phyloP scores from a whole-genome alignment of 2,113 vertebrate genomes.

The Lepus americanus region DNA sequence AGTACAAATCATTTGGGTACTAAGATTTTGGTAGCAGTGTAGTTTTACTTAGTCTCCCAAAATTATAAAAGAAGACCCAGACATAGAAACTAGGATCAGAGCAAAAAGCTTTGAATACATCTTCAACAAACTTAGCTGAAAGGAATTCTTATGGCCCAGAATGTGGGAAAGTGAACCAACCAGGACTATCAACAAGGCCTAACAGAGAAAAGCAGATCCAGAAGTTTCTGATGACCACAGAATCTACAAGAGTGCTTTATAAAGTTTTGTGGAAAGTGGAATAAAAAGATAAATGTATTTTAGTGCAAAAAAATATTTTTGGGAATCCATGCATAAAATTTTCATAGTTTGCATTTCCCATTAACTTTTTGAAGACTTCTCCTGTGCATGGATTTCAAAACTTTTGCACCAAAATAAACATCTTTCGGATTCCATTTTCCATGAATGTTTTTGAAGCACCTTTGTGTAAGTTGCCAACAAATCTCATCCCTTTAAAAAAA shows the following conservation, averaged over 20 bases:
- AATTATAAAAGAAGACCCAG: not conserved
- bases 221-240: not conserved
- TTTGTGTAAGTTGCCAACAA: not conserved
- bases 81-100: not conserved
- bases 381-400: too few relatives aligned
- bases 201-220: not conserved
- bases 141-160: not conserved
- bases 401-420: too few relatives aligned
- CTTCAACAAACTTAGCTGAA: not conserved
- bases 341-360: too few relatives aligned
- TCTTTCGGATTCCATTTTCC: too few relatives aligned
- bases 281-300: too few relatives aligned
- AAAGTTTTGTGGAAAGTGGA: too few relatives aligned
- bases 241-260: not conserved
- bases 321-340: too few relatives aligned
- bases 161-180: not conserved
- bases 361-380: too few relatives aligned
- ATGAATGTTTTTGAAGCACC: too few relatives aligned
- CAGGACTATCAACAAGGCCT: not conserved
- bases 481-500: not conserved
- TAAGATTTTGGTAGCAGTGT: not conserved
- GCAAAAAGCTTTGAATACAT: not conserved
- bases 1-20: not conserved
- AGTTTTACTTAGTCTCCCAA: conserved; percentile 17
- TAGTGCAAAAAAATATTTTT: too few relatives aligned